Percentiles rank a stretch among this genome's conserved stretches.
These are phyloP conservation scores for Lasioglossum baleicum DNA, from an alignment of 1,140 invertebrate species.

Conservation along the genomic window DNA sequence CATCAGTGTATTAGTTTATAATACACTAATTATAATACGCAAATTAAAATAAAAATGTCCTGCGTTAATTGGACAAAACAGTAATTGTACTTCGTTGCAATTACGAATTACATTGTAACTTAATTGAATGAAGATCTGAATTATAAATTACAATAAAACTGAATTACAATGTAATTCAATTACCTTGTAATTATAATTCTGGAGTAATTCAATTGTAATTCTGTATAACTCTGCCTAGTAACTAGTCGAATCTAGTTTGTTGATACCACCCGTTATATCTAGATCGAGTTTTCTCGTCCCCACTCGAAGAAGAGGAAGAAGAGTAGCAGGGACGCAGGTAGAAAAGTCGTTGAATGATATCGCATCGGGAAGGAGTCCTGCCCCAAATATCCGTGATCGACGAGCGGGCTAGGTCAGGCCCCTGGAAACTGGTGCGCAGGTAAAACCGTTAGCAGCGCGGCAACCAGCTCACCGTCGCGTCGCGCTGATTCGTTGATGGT, in stretches of 20 bases:
- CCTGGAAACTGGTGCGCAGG: slow-evolving; percentile 56
- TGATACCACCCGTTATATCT: slow-evolving; percentile 56
- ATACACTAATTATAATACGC: no score
- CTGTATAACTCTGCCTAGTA: no score
- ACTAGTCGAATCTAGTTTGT: slow-evolving; percentile 4
- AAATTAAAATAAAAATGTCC: no score
- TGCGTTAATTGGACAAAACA: no score
- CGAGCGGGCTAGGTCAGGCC: slow-evolving; percentile 58
- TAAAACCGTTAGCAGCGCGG: slow-evolving; percentile 67
- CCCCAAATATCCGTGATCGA: slow-evolving; percentile 67
- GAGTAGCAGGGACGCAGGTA: slow-evolving; percentile 65
- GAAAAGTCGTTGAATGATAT: slow-evolving; percentile 74
- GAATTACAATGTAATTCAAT: no score
- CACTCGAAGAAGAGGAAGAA: slow-evolving; percentile 27
- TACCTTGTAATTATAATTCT: no score
- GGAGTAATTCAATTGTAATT: no score
- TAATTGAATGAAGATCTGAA: no score
- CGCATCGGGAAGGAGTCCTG: slow-evolving; percentile 58
- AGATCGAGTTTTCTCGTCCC: slow-evolving; percentile 55
- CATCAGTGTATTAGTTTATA: no score
- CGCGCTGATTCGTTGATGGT: slow-evolving; percentile 51
- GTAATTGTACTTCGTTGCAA: no score
- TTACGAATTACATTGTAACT: no score
- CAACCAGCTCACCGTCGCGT: slow-evolving; percentile 36
- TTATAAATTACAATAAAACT: no score